Base-by-base conservation (phyloP, 2,797 vertebrate genomes). In the Staurois parvus region DNA sequence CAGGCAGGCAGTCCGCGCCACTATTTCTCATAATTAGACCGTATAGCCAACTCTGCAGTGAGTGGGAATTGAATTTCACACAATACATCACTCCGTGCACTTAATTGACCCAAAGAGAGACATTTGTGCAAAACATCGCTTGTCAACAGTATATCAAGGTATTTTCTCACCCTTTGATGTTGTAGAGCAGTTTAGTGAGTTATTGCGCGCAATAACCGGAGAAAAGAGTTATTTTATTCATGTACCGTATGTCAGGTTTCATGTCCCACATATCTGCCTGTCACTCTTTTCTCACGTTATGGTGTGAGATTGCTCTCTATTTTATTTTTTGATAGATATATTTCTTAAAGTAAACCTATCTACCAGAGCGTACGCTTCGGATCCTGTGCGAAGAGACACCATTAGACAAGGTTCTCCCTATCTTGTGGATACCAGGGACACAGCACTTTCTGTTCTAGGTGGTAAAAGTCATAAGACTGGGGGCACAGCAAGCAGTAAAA, bases 21-120 rank as follows among this genome's bases (percentile, higher is more conserved):
- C 42, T 19, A 28, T 78, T 40, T 34, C 3, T n/a, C 66, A 45
- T 66, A 79, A 79, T 74, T 45, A 85, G 62, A 64, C 42, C 52
- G 28, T 29, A 64, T 40, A 40, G 4, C 26, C 69, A 37, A 21
- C 56, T 40, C 79, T 26, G 48, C 37, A 29, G 68, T 59, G 29
- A 72, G 68, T 34, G 13, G 48, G 32, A 81, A 62, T 37, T 32
- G 30, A 4, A 21, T 72, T 45, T 78, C 34, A 84, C 62, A 74
- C 40, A 69, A 48, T 64, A 42, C 70, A 52, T 72, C 69, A 45
- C 69, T 66, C 42, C 42, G 52, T 77, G 28, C 66, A 19, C 29
- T 77, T 84, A 77, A 84, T 77, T 84, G 74, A 77, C 75, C 82
- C 75, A 84, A 84, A 77, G 74, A 77, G 74, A 84, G 73, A 69